A percentile compares a stretch with the other conserved stretches of the same genome.
Conservation (phyloP, 37 sponge, comb jelly and placozoan species). For the Dysidea cf. avara region DNA sequence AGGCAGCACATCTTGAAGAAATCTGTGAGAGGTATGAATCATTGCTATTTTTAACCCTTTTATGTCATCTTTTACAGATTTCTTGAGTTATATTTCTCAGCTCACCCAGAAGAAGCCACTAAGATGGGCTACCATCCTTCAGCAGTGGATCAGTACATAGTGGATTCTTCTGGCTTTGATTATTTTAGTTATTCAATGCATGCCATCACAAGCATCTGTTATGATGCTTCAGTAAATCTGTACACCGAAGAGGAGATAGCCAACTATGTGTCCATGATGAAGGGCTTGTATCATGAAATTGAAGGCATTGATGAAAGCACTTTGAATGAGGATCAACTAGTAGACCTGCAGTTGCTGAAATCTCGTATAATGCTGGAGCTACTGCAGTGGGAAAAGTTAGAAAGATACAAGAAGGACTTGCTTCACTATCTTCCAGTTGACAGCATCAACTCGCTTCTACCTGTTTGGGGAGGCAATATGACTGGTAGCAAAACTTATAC, state of each 20-base stretch:
- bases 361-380: conserved; percentile 52
- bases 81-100: conserved; percentile 43
- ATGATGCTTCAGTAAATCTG: conserved; percentile 19
- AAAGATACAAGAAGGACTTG: conserved; percentile 35
- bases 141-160: background rate
- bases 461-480: conserved; percentile 36
- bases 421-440: conserved; percentile 46
- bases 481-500: background rate
- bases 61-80: conserved; percentile 16
- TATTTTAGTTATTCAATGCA: conserved; percentile 1
- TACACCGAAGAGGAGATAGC: background rate
- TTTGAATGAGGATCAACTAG: conserved; percentile 38
- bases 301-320: conserved; percentile 9
- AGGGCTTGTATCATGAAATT: conserved; percentile 19
- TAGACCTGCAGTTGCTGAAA: conserved; percentile 36
- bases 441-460: conserved; percentile 44
- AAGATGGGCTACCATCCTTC: conserved; percentile 39
- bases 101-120: conserved; percentile 54
- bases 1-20: conserved; percentile 43
- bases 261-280: background rate
- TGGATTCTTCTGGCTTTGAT: background rate
- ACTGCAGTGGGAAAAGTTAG: conserved; percentile 29
- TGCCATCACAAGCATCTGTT: conserved; percentile 2
- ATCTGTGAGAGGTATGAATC: conserved; percentile 43
- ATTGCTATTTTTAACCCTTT: background rate